Evolutionary conservation across 2,113 vertebrate genomes (phyloP).

Genomic region (Colinus virginianus): DNA sequence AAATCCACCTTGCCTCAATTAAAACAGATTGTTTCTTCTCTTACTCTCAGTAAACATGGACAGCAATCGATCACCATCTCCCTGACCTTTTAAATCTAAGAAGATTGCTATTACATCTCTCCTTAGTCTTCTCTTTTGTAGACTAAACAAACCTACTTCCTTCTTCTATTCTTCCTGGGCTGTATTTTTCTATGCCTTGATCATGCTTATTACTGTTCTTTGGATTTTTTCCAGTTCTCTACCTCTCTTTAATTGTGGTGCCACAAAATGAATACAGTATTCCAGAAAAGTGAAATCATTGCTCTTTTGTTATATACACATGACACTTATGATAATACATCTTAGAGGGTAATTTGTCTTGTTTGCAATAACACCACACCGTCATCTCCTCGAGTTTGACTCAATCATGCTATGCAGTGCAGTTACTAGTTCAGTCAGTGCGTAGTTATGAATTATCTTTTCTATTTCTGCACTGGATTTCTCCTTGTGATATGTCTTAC

Average conservation of each 20-base stretch:
- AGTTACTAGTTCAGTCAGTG: not conserved
- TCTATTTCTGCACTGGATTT: not conserved
- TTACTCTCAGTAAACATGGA: not conserved
- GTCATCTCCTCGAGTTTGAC: not conserved
- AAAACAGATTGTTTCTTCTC: slow-evolving; percentile 29
- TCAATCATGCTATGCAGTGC: not conserved
- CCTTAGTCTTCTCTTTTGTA: slow-evolving; percentile 43
- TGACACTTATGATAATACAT: slow-evolving; percentile 13
- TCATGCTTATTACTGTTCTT: slow-evolving; percentile 16
- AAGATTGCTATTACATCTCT: slow-evolving; percentile 22
- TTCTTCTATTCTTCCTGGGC: slow-evolving; percentile 45
- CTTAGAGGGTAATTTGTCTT: slow-evolving; percentile 1
- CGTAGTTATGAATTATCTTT: not conserved
- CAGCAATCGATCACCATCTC: slow-evolving; percentile 19
- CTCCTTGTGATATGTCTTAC: not conserved
- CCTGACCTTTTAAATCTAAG: slow-evolving; percentile 24
- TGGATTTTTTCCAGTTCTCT: slow-evolving; percentile 50
- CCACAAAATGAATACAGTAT: slow-evolving; percentile 13
- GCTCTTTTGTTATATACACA: slow-evolving; percentile 5
- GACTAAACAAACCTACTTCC: slow-evolving; percentile 71
- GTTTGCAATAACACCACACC: not conserved
- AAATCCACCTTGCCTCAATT: not conserved
- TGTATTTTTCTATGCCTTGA: slow-evolving; percentile 8
- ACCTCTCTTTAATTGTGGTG: slow-evolving; percentile 1
- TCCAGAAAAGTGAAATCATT: slow-evolving; percentile 55